Evolutionary conservation across 2,888 invertebrate genomes (phyloP), one percentile per base, ranked within the genome.

Genomic region (Amiota mariae): DNA sequence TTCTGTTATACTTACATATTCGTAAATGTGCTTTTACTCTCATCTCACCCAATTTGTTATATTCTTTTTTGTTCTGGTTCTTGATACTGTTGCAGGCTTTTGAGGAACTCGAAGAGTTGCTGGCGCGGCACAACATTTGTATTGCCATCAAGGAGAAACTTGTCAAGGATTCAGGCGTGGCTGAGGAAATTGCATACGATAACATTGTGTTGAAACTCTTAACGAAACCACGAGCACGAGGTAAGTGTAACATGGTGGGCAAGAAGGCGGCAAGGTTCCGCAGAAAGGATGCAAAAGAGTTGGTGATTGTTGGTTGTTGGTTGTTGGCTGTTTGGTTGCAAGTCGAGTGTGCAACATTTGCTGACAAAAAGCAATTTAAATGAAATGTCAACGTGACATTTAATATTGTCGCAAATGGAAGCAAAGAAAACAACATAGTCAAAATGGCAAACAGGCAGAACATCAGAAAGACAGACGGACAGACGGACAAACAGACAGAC

Each of bases 121-220:
- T 98, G 72, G 94, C 95, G 0, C 93, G 94, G 80, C 92, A 95
- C 88, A 94, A 94, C 79, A 96, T 98, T 90, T 98, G 98, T 91
- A 97, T 98, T 80, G 98, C 98, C 1, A 94, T 96, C 72, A 98
- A 98, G 86, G 98, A 98, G 89, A 97, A 96, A 88, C 92, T 98
- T 73, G 96, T 97, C 73, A 98, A 98, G 89, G 98, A 98, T 90
- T 98, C 98, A 0, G 98, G 98, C 15, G 97, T 98, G 2, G 98
- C 97, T 0, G 94, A 94, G 80, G 96, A 97, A 87, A 92, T 92
- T 11, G 95, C 95, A 61, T 97, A 97, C 88, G 97, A 98, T 89
- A 94, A 93, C 83, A 97, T 97, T 82, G 97, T 98, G 0, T 93
- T 93, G 81, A 95, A 95, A 84, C 91, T 98, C 72, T 91, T 96